Evolutionary conservation across 2,113 vertebrate genomes (phyloP), one percentile per base, ranked within the genome.

Genomic region (Psettodes erumei): DNA sequence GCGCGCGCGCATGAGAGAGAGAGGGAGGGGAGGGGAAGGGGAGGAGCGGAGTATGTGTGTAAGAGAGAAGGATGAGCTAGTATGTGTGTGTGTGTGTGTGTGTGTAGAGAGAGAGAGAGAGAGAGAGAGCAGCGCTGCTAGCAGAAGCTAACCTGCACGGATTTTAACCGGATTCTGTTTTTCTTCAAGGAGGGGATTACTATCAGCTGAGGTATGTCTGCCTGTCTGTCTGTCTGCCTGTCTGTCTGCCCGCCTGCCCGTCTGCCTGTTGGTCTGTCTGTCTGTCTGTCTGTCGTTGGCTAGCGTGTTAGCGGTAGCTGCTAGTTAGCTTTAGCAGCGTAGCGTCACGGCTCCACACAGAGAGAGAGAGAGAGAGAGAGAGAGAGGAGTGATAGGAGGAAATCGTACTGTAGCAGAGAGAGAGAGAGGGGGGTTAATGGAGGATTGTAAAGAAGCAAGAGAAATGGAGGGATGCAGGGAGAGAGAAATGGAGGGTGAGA

Each of bases 181-280:
- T 79, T 62, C 71, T 86, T 75, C 83, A 86, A 84, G 88, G 88
- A 93, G 90, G 87, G 90, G 89, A 91, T 48, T 87, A 81, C 85
- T 56, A 93, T 91, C 67, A 87, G 87, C 92, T 77, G 92, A 94
- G 93, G 95, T 93, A 94, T 3, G 47, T 15, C 28, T 47, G 32
- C 5, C 12, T 51, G 63, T 19, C 30, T 62, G 15, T 55, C 21
- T 43, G 51, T 51, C 8, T 11, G 11, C 32, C 35, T 40, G 12
- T 60, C 25, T 61, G 19, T 74, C 10, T 51, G 12, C 10, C 37
- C 65, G 8, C 54, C 32, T 82, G 59, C 48, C 18, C 56, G 23
- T 3, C 50, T 77, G 12, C 27, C 64, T n/a, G 12, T 60, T n/a
- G 61, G 19, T 74, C 10, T 51, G 12, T 12, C 37, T 68, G 8